Evolutionary conservation across 2,113 vertebrate genomes (phyloP).

Genomic region (Leptobrachium leishanense): DNA sequence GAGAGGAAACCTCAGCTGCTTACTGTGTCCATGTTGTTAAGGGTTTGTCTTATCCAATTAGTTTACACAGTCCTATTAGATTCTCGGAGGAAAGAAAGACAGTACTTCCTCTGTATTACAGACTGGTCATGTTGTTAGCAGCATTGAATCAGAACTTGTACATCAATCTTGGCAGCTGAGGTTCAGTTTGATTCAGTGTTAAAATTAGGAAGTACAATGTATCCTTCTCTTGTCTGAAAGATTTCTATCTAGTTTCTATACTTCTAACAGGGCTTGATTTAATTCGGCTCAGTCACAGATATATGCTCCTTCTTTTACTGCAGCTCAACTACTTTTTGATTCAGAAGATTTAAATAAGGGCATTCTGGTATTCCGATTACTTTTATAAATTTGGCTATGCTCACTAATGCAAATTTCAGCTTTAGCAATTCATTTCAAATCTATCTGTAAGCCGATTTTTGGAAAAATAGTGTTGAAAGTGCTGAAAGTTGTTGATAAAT

Average conservation of each 20-base stretch:
- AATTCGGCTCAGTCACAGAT: too few relatives aligned
- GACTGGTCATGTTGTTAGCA: neutral
- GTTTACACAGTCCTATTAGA: neutral
- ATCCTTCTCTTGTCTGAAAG: neutral
- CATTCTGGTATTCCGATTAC: too few relatives aligned
- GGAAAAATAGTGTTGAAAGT: too few relatives aligned
- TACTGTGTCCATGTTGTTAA: neutral
- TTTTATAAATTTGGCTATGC: too few relatives aligned
- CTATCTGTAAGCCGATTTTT: too few relatives aligned
- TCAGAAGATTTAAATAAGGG: too few relatives aligned
- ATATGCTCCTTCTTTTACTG: too few relatives aligned
- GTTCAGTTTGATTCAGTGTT: neutral
- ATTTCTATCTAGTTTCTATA: neutral
- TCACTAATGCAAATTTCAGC: too few relatives aligned
- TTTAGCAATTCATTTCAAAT: too few relatives aligned
- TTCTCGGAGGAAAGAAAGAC: neutral
- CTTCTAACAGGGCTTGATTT: neutral
- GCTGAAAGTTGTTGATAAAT: too few relatives aligned
- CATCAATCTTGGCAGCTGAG: neutral
- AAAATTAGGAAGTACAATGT: neutral
- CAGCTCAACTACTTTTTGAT: too few relatives aligned
- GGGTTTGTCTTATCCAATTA: neutral
- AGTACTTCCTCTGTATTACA: neutral
- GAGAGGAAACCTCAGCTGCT: neutral
- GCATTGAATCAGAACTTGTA: neutral